Conservation (phyloP, 2,888 invertebrate species). For the Mesodorylaimus sp. region DNA sequence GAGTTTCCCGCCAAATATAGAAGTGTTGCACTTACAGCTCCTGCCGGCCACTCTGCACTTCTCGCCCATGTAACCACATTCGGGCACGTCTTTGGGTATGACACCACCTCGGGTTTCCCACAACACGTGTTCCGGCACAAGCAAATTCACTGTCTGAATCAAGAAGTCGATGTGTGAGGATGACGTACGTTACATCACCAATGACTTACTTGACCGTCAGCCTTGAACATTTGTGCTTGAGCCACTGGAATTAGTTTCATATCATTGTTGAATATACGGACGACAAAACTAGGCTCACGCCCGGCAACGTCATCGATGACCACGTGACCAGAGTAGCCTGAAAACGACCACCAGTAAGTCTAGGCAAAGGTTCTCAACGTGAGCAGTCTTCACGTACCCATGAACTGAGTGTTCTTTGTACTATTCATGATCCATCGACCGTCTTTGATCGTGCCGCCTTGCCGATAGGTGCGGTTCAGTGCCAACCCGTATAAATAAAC, state of each 20-base stretch:
- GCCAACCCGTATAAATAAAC: conserved; percentile 9
- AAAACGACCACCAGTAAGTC: too few species aligned
- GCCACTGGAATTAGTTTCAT: conserved; percentile 6
- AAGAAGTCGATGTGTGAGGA: background rate
- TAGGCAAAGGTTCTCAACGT: too few species aligned
- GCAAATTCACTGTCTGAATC: conserved; percentile 8
- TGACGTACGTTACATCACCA: too few species aligned
- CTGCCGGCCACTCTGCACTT: conserved; percentile 10
- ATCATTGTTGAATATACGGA: conserved; percentile 6
- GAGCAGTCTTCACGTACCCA: too few species aligned
- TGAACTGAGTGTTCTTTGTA: conserved; percentile 1
- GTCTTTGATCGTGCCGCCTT: conserved; percentile 3
- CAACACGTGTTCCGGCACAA: conserved; percentile 7
- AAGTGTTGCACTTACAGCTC: too few species aligned
- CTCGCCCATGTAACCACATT: conserved; percentile 15
- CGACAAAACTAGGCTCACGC: conserved; percentile 8
- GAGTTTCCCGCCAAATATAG: too few species aligned
- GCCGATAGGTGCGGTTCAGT: conserved; percentile 9
- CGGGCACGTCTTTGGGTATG: conserved; percentile 14
- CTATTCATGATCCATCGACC: background rate
- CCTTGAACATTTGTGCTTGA: conserved; percentile 9
- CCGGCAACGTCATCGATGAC: conserved; percentile 6
- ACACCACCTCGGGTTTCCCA: conserved; percentile 11
- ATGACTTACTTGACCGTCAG: conserved; percentile 7
- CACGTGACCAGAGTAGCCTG: conserved; percentile 6